Conservation (phyloP, 2,888 invertebrate genomes). For the Salticus scenicus region DNA sequence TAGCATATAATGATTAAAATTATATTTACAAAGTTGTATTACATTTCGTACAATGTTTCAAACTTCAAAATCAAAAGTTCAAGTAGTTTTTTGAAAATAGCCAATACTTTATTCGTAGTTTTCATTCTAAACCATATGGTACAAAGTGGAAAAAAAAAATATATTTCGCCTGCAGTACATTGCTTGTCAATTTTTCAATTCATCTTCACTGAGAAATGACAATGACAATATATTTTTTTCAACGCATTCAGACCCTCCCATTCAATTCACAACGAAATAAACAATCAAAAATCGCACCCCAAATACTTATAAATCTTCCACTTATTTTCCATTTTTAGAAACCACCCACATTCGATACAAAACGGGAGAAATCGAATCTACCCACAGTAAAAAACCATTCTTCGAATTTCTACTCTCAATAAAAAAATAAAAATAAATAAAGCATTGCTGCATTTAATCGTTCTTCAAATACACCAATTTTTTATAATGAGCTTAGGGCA, state of each 20-base stretch:
- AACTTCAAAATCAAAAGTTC: no score
- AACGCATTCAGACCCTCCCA: no score
- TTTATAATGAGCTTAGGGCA: conserved; percentile 34
- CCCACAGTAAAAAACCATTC: background rate
- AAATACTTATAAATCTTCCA: conserved; percentile 9
- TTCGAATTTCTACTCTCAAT: conserved; percentile 5
- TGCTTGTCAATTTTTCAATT: background rate
- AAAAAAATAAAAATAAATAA: no score
- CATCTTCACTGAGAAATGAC: background rate
- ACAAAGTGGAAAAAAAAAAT: no score
- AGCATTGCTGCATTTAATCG: conserved; percentile 34
- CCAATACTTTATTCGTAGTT: no score
- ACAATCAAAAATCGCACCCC: background rate
- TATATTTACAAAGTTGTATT: no score
- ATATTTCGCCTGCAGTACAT: no score
- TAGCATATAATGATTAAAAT: no score
- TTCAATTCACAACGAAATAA: background rate
- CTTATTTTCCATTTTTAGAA: conserved; percentile 12
- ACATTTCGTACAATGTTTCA: no score
- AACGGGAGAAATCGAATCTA: background rate
- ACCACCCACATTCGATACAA: background rate
- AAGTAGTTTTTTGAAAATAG: no score
- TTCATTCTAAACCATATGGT: no score
- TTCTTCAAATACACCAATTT: conserved; percentile 27
- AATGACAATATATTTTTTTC: background rate